phyloP scores from a whole-genome alignment of 2,888 invertebrate species.

The Lithodes maja region DNA sequence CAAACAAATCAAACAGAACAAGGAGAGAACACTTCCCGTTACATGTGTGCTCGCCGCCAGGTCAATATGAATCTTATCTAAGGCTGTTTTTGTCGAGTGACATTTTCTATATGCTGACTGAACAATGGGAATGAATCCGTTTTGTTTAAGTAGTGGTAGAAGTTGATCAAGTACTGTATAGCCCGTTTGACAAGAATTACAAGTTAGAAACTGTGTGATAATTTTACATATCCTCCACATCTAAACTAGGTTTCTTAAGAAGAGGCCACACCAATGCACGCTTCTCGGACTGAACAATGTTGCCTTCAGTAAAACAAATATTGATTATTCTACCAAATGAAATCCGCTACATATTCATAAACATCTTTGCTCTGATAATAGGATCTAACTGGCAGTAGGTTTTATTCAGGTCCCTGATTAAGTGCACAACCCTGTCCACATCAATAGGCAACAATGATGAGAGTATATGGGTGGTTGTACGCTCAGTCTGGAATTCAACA shows the following conservation, averaged over 20 bases:
- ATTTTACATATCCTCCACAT: background rate
- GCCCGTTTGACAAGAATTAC: background rate
- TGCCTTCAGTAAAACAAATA: background rate
- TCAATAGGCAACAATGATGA: background rate
- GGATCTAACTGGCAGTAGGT: background rate
- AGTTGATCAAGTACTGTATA: background rate
- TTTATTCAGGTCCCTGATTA: constrained; percentile 1
- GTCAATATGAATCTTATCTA: too few relatives aligned
- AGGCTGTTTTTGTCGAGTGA: too few relatives aligned
- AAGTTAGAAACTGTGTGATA: background rate
- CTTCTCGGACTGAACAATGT: constrained; percentile 1
- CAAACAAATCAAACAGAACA: too few relatives aligned
- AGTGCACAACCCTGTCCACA: background rate
- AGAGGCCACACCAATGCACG: background rate
- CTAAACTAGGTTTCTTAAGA: background rate
- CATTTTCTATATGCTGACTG: too few relatives aligned
- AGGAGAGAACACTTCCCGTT: too few relatives aligned
- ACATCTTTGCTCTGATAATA: background rate
- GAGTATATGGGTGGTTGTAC: background rate
- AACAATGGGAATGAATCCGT: too few relatives aligned
- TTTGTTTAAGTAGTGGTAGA: too few relatives aligned
- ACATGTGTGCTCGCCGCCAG: too few relatives aligned
- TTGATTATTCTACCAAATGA: background rate
- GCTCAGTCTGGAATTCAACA: background rate
- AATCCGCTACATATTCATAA: background rate